phyloP scores from a whole-genome alignment of 2,888 invertebrate genomes.

The Tolmerus cingulatus region DNA sequence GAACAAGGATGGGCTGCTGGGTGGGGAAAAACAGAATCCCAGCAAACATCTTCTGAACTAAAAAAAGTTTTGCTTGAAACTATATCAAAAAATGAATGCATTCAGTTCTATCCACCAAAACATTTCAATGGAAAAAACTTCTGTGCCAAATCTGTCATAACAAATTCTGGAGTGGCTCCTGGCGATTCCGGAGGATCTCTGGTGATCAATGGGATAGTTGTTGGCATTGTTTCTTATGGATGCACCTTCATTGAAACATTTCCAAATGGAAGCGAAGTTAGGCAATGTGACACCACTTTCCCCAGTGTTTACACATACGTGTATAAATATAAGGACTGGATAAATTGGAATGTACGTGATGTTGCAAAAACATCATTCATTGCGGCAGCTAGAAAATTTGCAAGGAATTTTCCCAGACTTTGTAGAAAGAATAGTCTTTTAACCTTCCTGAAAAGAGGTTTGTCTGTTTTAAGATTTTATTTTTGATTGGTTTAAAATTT shows the following conservation, averaged over 20 bases:
- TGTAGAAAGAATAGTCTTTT: background rate
- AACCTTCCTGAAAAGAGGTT: background rate
- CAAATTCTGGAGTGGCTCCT: background rate
- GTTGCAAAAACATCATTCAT: background rate
- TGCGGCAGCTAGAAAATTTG: background rate
- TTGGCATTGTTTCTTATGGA: background rate
- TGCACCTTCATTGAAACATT: background rate
- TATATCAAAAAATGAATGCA: background rate
- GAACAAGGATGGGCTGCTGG: background rate
- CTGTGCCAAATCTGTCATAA: background rate
- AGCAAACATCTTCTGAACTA: background rate
- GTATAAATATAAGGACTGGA: background rate
- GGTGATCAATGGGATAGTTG: background rate
- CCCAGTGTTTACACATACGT: background rate
- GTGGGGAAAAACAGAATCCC: background rate
- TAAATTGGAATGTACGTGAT: background rate
- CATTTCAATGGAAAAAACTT: background rate
- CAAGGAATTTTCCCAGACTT: background rate
- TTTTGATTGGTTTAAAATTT: background rate
- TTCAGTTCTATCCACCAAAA: background rate
- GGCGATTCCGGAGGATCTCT: slow-evolving; percentile 1
- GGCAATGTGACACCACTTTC: background rate
- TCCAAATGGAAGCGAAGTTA: background rate
- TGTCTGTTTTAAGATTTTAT: background rate
- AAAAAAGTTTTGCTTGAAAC: background rate